A percentile compares a stretch with the other conserved stretches of the same genome.
phyloP scores from a whole-genome alignment of 2,888 invertebrate genomes.

The Uloborus plumipes region DNA sequence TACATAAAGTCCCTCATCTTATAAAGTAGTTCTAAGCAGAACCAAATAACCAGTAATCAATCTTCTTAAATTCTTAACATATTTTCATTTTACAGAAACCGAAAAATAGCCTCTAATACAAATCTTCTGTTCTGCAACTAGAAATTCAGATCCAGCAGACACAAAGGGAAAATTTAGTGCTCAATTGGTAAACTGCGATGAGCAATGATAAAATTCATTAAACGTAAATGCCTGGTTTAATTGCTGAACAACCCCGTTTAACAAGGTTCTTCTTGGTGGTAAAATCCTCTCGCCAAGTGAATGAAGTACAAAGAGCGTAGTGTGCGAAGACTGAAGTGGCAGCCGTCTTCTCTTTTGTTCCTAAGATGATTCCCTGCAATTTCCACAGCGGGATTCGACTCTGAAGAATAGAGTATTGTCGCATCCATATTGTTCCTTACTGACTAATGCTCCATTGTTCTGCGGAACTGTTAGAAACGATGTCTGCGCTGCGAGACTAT shows the following conservation, averaged over 20 bases:
- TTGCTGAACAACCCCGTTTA: not conserved
- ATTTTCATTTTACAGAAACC: no score
- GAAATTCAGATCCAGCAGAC: no score
- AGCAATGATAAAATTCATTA: no score
- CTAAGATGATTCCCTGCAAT: conserved; percentile 3
- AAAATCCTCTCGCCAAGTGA: not conserved
- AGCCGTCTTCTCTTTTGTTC: conserved; percentile 4
- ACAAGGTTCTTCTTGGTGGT: not conserved
- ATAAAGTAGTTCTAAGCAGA: no score
- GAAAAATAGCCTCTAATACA: no score
- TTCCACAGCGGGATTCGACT: not conserved
- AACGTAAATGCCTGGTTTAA: no score
- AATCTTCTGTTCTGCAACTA: no score
- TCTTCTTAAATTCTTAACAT: no score
- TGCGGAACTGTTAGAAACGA: conserved; percentile 2
- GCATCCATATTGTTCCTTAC: not conserved
- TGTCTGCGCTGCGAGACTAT: not conserved
- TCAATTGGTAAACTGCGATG: no score
- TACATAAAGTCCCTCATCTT: no score
- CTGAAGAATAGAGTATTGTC: not conserved
- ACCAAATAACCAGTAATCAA: no score
- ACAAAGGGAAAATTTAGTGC: no score
- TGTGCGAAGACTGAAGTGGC: conserved; percentile 2
- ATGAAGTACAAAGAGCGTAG: not conserved
- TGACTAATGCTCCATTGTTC: conserved; percentile 6